Evolutionary conservation across 2,797 vertebrate species (phyloP), one percentile per base, ranked within the genome.

Genomic region (Phalloptychus januarius): DNA sequence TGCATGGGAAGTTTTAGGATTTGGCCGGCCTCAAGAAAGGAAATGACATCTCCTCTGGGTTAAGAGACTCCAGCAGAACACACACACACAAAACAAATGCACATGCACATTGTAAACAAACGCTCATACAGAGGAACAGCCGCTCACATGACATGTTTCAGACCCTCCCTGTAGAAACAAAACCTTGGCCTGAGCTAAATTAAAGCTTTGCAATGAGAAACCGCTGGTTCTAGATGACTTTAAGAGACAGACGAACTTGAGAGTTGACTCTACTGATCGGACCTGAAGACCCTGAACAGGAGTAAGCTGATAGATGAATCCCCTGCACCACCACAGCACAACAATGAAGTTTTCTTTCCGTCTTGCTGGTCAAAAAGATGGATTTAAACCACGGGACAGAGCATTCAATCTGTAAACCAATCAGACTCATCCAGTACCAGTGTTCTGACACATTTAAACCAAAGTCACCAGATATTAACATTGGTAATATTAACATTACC

Each of bases 11-110:
- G 75, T 87, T 75, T 69, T 80, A 80, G 77, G 80, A 78, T 82
- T 83, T 84, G 70, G 45, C 40, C 1, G 0, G 10, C 31, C 45
- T 45, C 25, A 56, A 69, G 75, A 31, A 75, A 89, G 86, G 90
- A 91, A 90, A 79, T 89, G 80, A 86, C 85, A 83, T 87, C 70
- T 74, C 77, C 79, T 84, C 85, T 15, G 65, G 58, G 85, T 83
- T 73, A 83, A 77, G 67, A 86, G 83, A 79, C 75, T 77, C 50
- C 54, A 74, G 54, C 46, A 63, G 46, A 40, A 0, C 50, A 56
- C 73, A 72, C 63, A 42, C 16, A 50, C 72, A 56, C 28, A 75
- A 70, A 42, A 63, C 56, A 25, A 48, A 80, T 50, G 54, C 36
- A 70, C 25, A 72, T 7, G 54, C 61, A 28, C 44, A 58, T 4